Percentiles rank a stretch among this genome's conserved stretches.
Evolutionary conservation across 1,140 invertebrate genomes (phyloP).

Genomic region (Drosophila orosa): DNA sequence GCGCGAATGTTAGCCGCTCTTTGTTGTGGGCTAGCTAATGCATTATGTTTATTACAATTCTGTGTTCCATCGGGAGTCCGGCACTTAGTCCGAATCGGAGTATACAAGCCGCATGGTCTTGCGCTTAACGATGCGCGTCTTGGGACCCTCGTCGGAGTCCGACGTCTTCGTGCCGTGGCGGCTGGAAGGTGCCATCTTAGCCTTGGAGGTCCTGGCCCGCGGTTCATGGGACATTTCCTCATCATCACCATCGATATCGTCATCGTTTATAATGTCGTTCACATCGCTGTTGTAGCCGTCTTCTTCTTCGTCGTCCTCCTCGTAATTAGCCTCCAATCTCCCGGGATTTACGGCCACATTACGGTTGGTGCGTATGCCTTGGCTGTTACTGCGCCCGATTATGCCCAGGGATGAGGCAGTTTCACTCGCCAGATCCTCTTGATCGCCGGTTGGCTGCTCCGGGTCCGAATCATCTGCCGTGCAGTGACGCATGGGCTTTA

Average conservation of each 20-base stretch:
- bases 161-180: neutral
- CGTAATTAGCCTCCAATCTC: neutral
- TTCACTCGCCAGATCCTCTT: neutral
- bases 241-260: neutral
- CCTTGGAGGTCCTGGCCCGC: neutral
- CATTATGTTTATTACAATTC: slow-evolving; percentile 46
- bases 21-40: slow-evolving; percentile 16
- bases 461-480: slow-evolving; percentile 45
- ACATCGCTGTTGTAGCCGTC: neutral
- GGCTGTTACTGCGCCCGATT: too few species aligned
- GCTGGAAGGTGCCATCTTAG: neutral
- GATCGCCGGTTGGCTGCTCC: neutral
- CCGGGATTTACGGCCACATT: slow-evolving; percentile 5
- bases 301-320: slow-evolving; percentile 5
- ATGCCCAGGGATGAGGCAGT: neutral
- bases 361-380: slow-evolving; percentile 38
- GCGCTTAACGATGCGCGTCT: neutral
- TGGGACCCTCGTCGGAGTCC: slow-evolving; percentile 2
- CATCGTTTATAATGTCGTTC: neutral
- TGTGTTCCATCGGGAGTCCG: neutral
- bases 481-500: slow-evolving; percentile 33
- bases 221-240: slow-evolving; percentile 1
- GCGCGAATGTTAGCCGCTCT: slow-evolving; percentile 7
- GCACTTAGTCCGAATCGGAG: slow-evolving; percentile 14
- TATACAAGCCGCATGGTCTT: slow-evolving; percentile 6